These are phyloP conservation scores for Loris lydekkerianus DNA, from an alignment of 2,797 vertebrate genomes.

Conservation along the genomic window DNA sequence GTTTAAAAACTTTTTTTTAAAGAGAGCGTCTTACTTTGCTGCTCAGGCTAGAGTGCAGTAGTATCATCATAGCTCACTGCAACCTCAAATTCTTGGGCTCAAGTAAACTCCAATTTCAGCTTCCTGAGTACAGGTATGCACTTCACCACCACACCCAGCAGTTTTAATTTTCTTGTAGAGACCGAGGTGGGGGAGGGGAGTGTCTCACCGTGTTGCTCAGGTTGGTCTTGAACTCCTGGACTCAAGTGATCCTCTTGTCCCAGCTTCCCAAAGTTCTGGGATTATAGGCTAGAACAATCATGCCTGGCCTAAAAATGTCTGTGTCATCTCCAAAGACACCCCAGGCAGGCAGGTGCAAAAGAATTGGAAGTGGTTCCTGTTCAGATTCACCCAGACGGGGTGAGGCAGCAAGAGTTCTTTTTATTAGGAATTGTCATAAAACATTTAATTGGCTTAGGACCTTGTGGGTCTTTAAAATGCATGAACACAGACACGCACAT, in stretches of 20 bases:
- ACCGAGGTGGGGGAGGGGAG: too few species aligned
- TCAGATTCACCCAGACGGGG: neutral
- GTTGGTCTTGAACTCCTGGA: too few species aligned
- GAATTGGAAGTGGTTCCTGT: neutral
- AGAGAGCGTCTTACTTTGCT: neutral
- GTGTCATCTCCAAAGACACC: neutral
- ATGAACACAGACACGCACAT: neutral
- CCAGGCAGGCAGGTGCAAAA: neutral
- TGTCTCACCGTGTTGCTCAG: too few species aligned
- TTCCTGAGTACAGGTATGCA: neutral
- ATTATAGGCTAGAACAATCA: too few species aligned
- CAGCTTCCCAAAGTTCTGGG: too few species aligned
- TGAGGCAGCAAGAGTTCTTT: constrained; percentile 9
- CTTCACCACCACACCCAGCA: too few species aligned
- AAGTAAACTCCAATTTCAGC: neutral
- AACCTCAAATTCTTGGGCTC: neutral
- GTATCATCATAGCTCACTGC: neutral
- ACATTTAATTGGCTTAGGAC: neutral
- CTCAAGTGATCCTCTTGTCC: too few species aligned
- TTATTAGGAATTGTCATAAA: neutral
- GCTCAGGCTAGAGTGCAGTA: neutral
- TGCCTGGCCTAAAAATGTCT: neutral
- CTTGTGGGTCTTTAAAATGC: neutral
- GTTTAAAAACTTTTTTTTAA: neutral
- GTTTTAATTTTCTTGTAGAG: too few species aligned